Evolutionary conservation across 2,797 vertebrate species (phyloP), one percentile per base, ranked within the genome.

Genomic region (Enteromius unitaeniatus): DNA sequence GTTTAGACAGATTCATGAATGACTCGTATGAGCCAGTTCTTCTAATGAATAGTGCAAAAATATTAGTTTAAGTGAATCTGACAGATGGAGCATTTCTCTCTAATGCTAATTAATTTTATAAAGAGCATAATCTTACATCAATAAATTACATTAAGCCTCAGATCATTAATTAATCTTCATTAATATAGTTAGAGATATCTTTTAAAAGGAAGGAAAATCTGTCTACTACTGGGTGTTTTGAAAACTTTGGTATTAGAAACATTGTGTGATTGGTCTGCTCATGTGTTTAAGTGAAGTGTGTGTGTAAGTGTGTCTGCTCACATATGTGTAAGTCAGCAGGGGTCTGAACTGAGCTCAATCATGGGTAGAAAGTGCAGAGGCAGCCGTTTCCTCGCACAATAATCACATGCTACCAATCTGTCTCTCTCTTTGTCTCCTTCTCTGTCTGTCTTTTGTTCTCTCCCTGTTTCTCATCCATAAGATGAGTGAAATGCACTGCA

Each of bases 311-410:
- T 81, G 47, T 76, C 17, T 28, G 26, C 58, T n/a, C 75, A 69
- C 78, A 68, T 78, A 82, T 78, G 84, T 81, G 78, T 73, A 49
- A 49, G 82, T 60, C 80, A 73, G 55, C 55, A 15, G 79, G 74
- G 76, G 45, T 73, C 55, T 78, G 67, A 49, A 53, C 68, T 42
- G 49, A 78, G 64, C 68, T 79, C 83, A 76, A 31, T 79, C 76
- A 83, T 83, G 80, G 78, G 70, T 53, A 64, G 26, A 85, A 88
- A 86, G 80, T 85, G 80, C 85, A 79, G 42, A 83, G 40, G 53
- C 26, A 69, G 83, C 51, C 28, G 14, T 87, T 84, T 86, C 78
- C 73, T 80, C 65, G 21, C 78, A n/a, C 83, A 78, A 14, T 74
- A 83, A 72, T 68, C 84, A 64, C 65, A 78, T 68, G 31, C 79